Percentiles rank a stretch among this genome's conserved stretches.
phyloP scores from a whole-genome alignment of 2,113 vertebrate genomes.

The Tonatia bakeri region DNA sequence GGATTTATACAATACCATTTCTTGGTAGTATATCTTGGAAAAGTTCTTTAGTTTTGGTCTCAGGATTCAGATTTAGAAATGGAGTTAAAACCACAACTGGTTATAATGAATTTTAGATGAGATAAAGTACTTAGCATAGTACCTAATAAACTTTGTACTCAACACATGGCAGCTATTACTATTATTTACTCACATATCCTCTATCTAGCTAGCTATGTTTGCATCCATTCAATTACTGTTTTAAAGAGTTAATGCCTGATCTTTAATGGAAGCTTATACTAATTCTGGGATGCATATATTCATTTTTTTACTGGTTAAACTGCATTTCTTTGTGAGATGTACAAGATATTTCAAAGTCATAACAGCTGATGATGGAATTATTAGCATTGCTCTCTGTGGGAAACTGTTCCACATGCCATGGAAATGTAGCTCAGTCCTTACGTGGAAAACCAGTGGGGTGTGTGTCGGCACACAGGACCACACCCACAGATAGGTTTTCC shows the following conservation, averaged over 20 bases:
- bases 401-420: no score
- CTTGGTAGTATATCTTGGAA: neutral
- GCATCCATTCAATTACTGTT: neutral
- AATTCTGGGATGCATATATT: neutral
- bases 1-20: neutral
- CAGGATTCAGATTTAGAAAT: neutral
- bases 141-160: neutral
- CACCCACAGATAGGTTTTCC: no score
- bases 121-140: neutral
- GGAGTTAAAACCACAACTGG: neutral
- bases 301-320: neutral
- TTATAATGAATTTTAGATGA: slow-evolving; percentile 14
- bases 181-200: neutral
- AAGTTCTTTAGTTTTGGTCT: neutral
- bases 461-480: no score
- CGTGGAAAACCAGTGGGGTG: no score
- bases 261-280: neutral
- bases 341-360: neutral
- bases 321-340: neutral
- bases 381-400: neutral
- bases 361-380: neutral
- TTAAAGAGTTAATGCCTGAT: neutral
- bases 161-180: neutral
- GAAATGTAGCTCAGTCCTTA: no score
- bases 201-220: neutral